phyloP scores from a whole-genome alignment of 2,888 invertebrate species.

The Andrena bucephala region DNA sequence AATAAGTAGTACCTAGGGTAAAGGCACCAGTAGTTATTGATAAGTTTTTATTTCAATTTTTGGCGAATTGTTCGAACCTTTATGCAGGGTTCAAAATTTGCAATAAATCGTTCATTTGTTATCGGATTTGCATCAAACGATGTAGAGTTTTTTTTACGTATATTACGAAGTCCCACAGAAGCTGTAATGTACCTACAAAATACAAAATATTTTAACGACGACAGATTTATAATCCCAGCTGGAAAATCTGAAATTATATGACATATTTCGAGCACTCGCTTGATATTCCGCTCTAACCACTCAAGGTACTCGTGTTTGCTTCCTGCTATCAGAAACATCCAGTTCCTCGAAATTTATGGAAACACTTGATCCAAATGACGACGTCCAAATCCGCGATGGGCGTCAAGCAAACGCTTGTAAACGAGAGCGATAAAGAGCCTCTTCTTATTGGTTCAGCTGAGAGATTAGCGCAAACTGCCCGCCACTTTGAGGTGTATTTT shows the following conservation, averaged over 20 bases:
- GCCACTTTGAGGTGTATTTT: constrained; percentile 73
- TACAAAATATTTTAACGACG: not conserved
- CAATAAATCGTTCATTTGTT: too few relatives aligned
- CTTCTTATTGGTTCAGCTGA: constrained; percentile 40
- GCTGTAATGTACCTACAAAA: too few relatives aligned
- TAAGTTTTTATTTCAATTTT: too few relatives aligned
- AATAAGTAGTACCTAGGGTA: too few relatives aligned
- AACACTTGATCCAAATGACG: constrained; percentile 40
- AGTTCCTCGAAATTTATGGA: constrained; percentile 40
- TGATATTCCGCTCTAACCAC: constrained; percentile 1
- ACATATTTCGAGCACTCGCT: constrained; percentile 6
- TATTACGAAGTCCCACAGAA: too few relatives aligned
- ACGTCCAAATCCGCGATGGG: constrained; percentile 34
- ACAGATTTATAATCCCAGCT: not conserved
- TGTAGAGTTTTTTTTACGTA: too few relatives aligned
- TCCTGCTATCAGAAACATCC: constrained; percentile 25
- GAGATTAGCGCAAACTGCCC: constrained; percentile 67
- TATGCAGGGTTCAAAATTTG: too few relatives aligned
- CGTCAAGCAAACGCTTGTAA: constrained; percentile 31
- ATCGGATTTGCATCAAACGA: too few relatives aligned
- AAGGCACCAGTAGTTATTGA: too few relatives aligned
- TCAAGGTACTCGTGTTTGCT: constrained; percentile 10
- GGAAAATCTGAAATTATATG: constrained; percentile 33
- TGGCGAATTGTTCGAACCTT: too few relatives aligned
- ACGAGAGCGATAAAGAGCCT: constrained; percentile 31